A percentile compares a stretch with the other conserved stretches of the same genome.
Evolutionary conservation across 2,888 invertebrate genomes (phyloP).

Genomic region (Cephus rjabovi): DNA sequence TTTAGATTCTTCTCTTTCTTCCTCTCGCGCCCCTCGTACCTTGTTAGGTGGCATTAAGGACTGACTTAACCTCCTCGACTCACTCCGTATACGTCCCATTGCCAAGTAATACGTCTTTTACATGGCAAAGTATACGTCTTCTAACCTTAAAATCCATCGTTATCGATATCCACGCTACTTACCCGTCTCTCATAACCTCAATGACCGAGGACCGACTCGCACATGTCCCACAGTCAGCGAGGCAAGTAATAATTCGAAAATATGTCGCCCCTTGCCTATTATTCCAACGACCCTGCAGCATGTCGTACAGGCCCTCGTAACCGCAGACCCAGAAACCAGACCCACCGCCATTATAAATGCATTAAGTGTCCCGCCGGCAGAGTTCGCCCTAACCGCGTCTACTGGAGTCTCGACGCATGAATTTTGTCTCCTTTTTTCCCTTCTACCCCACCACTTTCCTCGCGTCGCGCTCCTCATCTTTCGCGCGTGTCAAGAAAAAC

Average conservation of each 20-base stretch:
- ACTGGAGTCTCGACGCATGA: not conserved
- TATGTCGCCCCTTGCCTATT: slow-evolving; percentile 52
- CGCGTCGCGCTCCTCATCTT: not conserved
- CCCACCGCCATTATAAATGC: slow-evolving; percentile 60
- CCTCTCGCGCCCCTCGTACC: not conserved
- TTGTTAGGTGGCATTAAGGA: not conserved
- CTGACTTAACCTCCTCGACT: not conserved
- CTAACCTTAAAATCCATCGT: not conserved
- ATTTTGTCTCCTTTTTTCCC: not conserved
- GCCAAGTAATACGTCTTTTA: not conserved
- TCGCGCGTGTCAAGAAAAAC: not conserved
- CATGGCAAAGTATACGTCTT: too few species aligned
- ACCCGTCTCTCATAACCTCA: not conserved
- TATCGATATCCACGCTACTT: not conserved
- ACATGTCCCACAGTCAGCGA: slow-evolving; percentile 48
- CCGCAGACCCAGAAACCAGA: slow-evolving; percentile 52
- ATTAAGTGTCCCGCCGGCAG: slow-evolving; percentile 47
- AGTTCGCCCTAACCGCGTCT: not conserved
- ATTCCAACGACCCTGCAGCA: slow-evolving; percentile 13
- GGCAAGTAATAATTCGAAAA: slow-evolving; percentile 60
- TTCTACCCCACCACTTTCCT: not conserved
- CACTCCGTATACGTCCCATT: not conserved
- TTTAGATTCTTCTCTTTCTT: not conserved
- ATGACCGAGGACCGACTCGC: slow-evolving; percentile 4
- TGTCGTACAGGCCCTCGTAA: slow-evolving; percentile 44